phyloP scores from a whole-genome alignment of 2,113 vertebrate genomes.

The Colinus virginianus region DNA sequence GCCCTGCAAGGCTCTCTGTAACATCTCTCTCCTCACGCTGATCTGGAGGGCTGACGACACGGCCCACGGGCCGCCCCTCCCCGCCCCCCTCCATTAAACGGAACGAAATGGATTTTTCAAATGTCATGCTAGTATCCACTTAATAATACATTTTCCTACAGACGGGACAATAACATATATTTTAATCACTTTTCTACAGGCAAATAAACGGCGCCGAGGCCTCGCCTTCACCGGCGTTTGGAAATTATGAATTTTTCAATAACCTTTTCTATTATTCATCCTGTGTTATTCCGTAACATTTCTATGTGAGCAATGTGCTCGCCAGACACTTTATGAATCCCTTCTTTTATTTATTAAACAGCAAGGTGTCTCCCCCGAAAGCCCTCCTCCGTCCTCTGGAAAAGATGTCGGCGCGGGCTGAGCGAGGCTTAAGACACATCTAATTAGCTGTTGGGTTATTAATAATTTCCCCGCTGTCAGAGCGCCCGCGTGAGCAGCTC shows the following conservation, averaged over 20 bases:
- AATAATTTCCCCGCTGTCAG: constrained; percentile 37
- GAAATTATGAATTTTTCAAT: constrained; percentile 92
- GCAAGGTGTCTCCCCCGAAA: constrained; percentile 79
- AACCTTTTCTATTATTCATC: constrained; percentile 95
- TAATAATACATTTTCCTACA: constrained; percentile 87
- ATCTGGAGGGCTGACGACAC: constrained; percentile 73
- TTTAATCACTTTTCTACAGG: constrained; percentile 86
- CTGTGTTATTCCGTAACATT: constrained; percentile 88
- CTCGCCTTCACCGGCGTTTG: constrained; percentile 88
- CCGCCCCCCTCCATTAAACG: constrained; percentile 64
- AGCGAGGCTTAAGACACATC: constrained; percentile 35
- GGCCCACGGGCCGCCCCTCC: background rate
- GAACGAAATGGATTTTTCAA: constrained; percentile 84
- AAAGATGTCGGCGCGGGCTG: background rate
- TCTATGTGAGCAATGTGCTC: constrained; percentile 83
- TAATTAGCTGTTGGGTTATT: constrained; percentile 54
- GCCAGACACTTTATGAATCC: constrained; percentile 85
- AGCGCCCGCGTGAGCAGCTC: background rate
- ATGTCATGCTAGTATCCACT: constrained; percentile 83
- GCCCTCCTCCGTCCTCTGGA: constrained; percentile 46
- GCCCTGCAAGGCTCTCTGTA: background rate
- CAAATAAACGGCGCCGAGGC: constrained; percentile 80
- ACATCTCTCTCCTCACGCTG: constrained; percentile 8
- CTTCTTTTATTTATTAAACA: constrained; percentile 93
- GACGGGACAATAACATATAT: constrained; percentile 87